Conservation (phyloP, 2,888 invertebrate genomes). For the Subacronicta megacephala region DNA sequence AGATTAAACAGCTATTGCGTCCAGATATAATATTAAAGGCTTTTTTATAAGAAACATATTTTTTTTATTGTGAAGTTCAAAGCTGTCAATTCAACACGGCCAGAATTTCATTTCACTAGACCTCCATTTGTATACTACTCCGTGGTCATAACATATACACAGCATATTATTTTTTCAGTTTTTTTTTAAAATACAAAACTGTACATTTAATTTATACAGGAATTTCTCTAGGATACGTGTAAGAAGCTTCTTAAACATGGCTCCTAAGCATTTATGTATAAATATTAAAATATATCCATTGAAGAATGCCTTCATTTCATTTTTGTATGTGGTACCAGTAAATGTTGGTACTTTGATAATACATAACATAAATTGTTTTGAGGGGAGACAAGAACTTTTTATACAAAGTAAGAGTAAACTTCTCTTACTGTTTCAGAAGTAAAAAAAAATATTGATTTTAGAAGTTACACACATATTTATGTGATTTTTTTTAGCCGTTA, state of each 20-base stretch:
- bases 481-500: no score
- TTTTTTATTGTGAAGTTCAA: no score
- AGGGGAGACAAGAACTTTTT: no score
- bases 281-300: slow-evolving; percentile 2
- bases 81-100: no score
- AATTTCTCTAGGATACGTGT: slow-evolving; percentile 11
- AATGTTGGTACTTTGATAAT: neutral
- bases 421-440: no score
- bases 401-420: no score
- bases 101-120: neutral
- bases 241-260: slow-evolving; percentile 9
- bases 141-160: slow-evolving; percentile 19
- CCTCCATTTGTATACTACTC: slow-evolving; percentile 15
- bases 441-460: no score
- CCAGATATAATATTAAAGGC: no score
- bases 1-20: no score
- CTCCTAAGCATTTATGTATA: neutral
- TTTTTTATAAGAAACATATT: no score
- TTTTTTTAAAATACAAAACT: slow-evolving; percentile 42
- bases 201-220: slow-evolving; percentile 13
- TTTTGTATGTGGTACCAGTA: slow-evolving; percentile 11
- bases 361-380: no score
- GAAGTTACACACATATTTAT: no score
- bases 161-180: slow-evolving; percentile 51
- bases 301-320: neutral